These are phyloP conservation scores for Sphaeramia orbicularis DNA, from an alignment of 2,797 vertebrate genomes.

Conservation along the genomic window DNA sequence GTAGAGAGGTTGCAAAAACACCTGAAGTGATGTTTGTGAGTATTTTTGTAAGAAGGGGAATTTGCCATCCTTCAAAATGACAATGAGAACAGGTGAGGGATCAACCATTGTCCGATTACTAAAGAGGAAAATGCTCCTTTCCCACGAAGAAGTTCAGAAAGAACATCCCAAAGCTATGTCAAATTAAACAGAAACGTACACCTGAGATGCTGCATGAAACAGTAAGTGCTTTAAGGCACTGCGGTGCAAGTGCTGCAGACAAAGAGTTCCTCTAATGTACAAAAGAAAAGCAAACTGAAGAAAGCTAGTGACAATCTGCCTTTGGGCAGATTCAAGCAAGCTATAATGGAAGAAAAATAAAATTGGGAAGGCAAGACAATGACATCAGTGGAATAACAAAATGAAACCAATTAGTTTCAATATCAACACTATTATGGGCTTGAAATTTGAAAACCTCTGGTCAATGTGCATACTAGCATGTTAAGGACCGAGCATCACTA, in stretches of 20 bases:
- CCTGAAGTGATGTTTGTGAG: conserved; percentile 9
- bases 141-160: not conserved
- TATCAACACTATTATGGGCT: conserved; percentile 6
- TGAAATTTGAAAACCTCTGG: conserved; percentile 18
- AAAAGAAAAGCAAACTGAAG: conserved; percentile 15
- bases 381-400: conserved; percentile 34
- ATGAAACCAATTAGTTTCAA: not conserved
- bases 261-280: conserved; percentile 2
- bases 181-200: conserved; percentile 24
- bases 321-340: conserved; percentile 28
- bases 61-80: conserved; percentile 77
- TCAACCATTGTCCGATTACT: not conserved
- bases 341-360: conserved; percentile 37
- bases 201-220: conserved; percentile 35
- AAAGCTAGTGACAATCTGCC: conserved; percentile 18
- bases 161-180: not conserved
- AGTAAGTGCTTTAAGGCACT: conserved; percentile 58
- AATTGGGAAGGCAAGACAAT: conserved; percentile 35
- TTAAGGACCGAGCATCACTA: conserved; percentile 18
- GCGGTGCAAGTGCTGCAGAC: conserved; percentile 43
- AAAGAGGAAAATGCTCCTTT: conserved; percentile 5
- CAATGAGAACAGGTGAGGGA: conserved; percentile 72
- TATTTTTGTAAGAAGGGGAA: conserved; percentile 2
- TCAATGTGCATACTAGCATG: conserved; percentile 23
- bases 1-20: conserved; percentile 55